Evolutionary conservation across 2,797 vertebrate species (phyloP).

Genomic region (Lepilemur septentrionalis): DNA sequence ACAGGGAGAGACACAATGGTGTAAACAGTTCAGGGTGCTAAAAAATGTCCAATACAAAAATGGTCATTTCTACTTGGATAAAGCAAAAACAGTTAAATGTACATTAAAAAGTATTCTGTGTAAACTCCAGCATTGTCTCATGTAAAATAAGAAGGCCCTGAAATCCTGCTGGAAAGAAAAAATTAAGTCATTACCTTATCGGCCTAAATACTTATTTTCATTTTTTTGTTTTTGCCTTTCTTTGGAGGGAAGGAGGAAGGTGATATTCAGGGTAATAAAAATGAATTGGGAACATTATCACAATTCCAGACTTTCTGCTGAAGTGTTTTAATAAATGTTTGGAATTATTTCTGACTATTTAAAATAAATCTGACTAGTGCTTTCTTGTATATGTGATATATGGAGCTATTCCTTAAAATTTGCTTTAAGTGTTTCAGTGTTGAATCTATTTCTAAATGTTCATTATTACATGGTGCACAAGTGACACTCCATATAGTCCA

Average conservation of each 20-base stretch:
- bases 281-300: slow-evolving; percentile 55
- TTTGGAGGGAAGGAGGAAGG: neutral
- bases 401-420: slow-evolving; percentile 50
- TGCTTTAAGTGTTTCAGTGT: slow-evolving; percentile 39
- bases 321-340: slow-evolving; percentile 82
- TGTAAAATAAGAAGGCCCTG: slow-evolving; percentile 76
- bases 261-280: slow-evolving; percentile 46
- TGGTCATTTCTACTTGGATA: slow-evolving; percentile 40
- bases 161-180: slow-evolving; percentile 66
- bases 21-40: slow-evolving; percentile 48
- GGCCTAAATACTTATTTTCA: slow-evolving; percentile 69
- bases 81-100: slow-evolving; percentile 30
- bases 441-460: slow-evolving; percentile 62
- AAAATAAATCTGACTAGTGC: slow-evolving; percentile 71
- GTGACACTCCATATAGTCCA: slow-evolving; percentile 49
- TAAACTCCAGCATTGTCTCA: slow-evolving; percentile 64
- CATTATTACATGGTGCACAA: slow-evolving; percentile 49
- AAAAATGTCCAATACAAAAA: slow-evolving; percentile 57
- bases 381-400: slow-evolving; percentile 63
- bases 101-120: slow-evolving; percentile 30
- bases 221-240: slow-evolving; percentile 51
- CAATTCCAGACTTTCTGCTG: slow-evolving; percentile 71
- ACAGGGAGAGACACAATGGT: neutral
- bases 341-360: slow-evolving; percentile 77
- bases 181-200: slow-evolving; percentile 72